phyloP scores from a whole-genome alignment of 2,113 vertebrate species.

The Hiodon alosoides region DNA sequence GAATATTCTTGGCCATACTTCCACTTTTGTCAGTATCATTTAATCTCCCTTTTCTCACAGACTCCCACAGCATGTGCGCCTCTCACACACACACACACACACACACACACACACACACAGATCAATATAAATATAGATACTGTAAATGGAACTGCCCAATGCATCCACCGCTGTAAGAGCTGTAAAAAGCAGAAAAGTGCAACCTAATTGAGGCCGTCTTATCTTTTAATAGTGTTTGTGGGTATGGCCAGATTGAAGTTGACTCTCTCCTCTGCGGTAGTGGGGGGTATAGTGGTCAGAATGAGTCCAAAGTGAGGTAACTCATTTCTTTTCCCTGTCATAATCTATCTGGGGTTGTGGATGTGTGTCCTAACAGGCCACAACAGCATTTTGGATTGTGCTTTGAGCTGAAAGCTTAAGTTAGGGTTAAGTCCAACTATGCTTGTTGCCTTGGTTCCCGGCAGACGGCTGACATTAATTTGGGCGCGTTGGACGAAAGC shows the following conservation, averaged over 20 bases:
- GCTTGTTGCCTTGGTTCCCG: constrained; percentile 6
- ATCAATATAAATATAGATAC: constrained; percentile 42
- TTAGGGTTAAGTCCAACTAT: constrained; percentile 24
- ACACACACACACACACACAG: constrained; percentile 29
- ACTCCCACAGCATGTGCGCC: neutral
- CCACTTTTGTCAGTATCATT: neutral
- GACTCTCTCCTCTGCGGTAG: constrained; percentile 45
- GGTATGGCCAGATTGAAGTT: constrained; percentile 55
- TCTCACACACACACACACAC: constrained; percentile 32
- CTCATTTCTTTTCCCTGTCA: constrained; percentile 62
- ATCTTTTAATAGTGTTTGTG: constrained; percentile 54
- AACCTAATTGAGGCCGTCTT: constrained; percentile 61
- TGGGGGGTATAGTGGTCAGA: constrained; percentile 47
- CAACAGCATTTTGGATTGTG: constrained; percentile 44
- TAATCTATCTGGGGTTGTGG: constrained; percentile 49
- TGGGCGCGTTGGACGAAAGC: neutral
- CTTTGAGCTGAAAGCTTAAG: constrained; percentile 35
- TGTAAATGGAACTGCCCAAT: constrained; percentile 39
- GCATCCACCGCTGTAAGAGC: constrained; percentile 29
- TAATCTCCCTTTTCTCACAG: neutral
- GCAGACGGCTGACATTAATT: neutral
- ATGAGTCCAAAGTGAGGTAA: constrained; percentile 45
- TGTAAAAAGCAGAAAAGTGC: constrained; percentile 42
- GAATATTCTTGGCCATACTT: neutral
- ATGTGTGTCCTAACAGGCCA: constrained; percentile 41